Conservation (phyloP, 2,888 invertebrate genomes). For the Cephonodes hylas region DNA sequence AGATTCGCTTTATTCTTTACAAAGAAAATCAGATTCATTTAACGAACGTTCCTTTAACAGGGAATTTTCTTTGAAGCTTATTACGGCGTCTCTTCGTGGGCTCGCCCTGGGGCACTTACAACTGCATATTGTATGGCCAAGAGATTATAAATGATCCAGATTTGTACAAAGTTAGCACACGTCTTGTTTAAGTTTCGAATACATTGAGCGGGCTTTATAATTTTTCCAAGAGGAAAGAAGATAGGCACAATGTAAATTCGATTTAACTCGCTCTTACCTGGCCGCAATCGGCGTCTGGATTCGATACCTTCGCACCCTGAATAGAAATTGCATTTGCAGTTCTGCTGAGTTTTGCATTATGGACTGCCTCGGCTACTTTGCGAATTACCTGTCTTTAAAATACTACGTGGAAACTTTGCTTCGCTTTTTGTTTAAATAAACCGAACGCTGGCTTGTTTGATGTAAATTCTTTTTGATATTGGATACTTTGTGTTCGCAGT, state of each 20-base stretch:
- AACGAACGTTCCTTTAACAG: constrained; percentile 62
- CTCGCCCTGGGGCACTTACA: neutral
- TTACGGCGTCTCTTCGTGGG: constrained; percentile 40
- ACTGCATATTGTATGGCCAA: neutral
- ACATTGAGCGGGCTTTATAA: constrained; percentile 21
- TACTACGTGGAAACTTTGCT: neutral
- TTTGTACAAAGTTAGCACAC: neutral
- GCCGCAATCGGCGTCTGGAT: constrained; percentile 70
- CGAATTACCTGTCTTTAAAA: constrained; percentile 39
- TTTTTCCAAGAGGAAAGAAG: constrained; percentile 28
- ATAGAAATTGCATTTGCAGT: constrained; percentile 73
- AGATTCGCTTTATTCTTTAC: constrained; percentile 62
- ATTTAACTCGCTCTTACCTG: constrained; percentile 65
- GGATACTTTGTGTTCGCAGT: constrained; percentile 47
- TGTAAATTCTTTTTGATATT: constrained; percentile 40
- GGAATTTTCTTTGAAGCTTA: constrained; percentile 67
- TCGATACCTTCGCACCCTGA: constrained; percentile 62
- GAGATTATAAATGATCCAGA: neutral
- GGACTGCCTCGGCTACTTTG: constrained; percentile 51
- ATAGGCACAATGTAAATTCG: constrained; percentile 57
- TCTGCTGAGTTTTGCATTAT: constrained; percentile 66
- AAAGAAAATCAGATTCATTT: constrained; percentile 69
- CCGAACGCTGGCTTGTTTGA: constrained; percentile 19
- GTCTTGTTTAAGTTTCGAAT: constrained; percentile 12
- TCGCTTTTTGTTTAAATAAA: neutral